Percentiles rank a stretch among this genome's conserved stretches.
phyloP scores from a whole-genome alignment of 2,797 vertebrate genomes.

The Pseudotriccus pelzelni region DNA sequence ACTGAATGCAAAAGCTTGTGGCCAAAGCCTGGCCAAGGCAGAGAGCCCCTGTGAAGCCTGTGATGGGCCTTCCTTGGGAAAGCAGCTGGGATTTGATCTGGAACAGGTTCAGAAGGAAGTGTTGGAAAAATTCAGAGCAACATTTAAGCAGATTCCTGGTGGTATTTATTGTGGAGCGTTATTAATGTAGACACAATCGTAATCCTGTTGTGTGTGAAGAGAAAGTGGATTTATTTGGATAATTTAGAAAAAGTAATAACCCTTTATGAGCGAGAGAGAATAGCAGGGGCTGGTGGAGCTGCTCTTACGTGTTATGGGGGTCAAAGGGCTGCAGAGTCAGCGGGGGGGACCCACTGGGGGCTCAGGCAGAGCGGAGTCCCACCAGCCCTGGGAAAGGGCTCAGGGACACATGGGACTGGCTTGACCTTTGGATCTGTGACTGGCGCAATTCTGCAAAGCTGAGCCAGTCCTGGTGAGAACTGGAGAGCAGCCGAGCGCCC shows the following conservation, averaged over 20 bases:
- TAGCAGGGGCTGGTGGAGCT: not conserved
- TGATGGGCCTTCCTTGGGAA: not conserved
- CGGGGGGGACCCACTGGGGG: not conserved
- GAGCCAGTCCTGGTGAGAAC: not conserved
- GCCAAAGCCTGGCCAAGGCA: not conserved
- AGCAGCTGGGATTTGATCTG: not conserved
- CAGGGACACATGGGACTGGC: not conserved
- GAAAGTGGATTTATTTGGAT: not conserved
- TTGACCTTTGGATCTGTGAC: not conserved
- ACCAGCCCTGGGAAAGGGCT: not conserved
- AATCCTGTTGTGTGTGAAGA: not conserved
- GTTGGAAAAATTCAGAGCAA: not conserved
- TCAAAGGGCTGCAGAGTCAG: not conserved
- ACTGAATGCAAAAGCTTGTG: not conserved
- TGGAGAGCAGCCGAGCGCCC: not conserved
- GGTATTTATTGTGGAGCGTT: not conserved
- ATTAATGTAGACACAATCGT: accelerated
- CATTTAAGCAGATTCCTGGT: not conserved
- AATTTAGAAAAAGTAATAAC: not conserved
- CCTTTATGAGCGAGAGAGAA: not conserved
- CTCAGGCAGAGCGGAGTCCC: not conserved
- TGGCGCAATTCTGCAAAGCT: not conserved
- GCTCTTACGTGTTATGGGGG: accelerated
- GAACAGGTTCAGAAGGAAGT: not conserved
- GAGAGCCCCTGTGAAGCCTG: not conserved